Evolutionary conservation across 2,113 vertebrate genomes (phyloP), one percentile per base, ranked within the genome.

Genomic region (Petromus typicus): DNA sequence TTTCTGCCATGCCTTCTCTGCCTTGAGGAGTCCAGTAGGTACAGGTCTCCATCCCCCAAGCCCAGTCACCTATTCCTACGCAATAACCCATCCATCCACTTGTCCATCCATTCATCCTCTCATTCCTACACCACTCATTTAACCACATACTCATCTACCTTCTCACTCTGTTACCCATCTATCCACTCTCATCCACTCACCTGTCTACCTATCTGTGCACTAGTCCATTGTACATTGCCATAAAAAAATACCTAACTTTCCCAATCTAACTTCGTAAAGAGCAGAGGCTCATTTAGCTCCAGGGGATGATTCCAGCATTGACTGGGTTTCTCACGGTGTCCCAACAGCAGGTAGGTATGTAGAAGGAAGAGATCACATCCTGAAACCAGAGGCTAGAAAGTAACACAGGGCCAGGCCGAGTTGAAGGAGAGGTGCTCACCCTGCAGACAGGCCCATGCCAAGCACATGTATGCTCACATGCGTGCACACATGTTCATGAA

Each of bases 401-500:
- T 27, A 48, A 48, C 17, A 30, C 73, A 76, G 27, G 43, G 32
- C 17, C 5, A 3, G 9, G 1, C 13, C 1, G 0, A n/a, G 51
- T 57, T 9, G 16, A 32, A 23, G 12, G 2, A 59, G 2, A 23
- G n/a, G 6, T 8, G 32, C 3, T 7, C 7, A 25, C 43, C 3
- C 4, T 23, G n/a, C 8, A 5, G 54, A 34, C 40, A 22, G 10
- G 4, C 56, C 32, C 66, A 32, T 1, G 0, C 56, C 27, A 66
- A 51, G 14, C 56, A 61, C 64, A 71, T 1, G 0, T 5, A 0
- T 0, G 30, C 37, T 40, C 7, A 13, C 7, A 14, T 1, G 4
- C 0, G 0, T 6, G 22, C 12, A 12, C 3, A 7, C 12, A 14
- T 3, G 0, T 57, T 2, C 7, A 12, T 2, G 9, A 59, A 3